Percentiles rank a stretch among this genome's conserved stretches.
These are phyloP conservation scores for Pachliopta kotzebuea DNA, from an alignment of 2,888 invertebrate species.

Conservation along the genomic window DNA sequence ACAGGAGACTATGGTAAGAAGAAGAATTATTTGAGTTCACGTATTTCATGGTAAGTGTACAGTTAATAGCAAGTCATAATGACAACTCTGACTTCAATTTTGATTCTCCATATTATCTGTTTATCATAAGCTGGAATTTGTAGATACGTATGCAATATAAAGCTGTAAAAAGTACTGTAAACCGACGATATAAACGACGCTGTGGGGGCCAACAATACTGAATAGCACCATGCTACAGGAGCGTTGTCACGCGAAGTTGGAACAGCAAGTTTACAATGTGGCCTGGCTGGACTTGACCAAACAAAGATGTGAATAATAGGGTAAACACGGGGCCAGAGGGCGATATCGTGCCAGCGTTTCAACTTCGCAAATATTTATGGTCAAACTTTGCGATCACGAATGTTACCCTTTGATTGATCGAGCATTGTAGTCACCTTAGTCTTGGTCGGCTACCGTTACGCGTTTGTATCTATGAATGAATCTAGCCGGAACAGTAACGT, in stretches of 20 bases:
- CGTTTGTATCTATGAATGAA: conserved; percentile 14
- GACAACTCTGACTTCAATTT: background rate
- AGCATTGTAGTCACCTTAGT: conserved; percentile 46
- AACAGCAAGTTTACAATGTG: conserved; percentile 40
- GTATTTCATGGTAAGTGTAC: background rate
- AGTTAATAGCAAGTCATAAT: background rate
- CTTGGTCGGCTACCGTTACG: conserved; percentile 29
- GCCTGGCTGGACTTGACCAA: conserved; percentile 47
- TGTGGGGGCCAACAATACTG: conserved; percentile 39
- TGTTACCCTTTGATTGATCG: conserved; percentile 76
- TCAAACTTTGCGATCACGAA: conserved; percentile 53
- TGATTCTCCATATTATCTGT: background rate
- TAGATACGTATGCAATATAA: background rate
- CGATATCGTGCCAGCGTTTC: conserved; percentile 60
- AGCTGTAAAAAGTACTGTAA: background rate
- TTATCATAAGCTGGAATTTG: background rate
- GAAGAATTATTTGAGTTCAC: background rate
- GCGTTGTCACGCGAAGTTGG: conserved; percentile 65
- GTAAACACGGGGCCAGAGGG: conserved; percentile 53
- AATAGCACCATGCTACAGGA: conserved; percentile 20
- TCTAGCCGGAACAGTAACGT: background rate
- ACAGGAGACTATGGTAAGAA: too few species aligned
- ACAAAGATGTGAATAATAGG: conserved; percentile 70
- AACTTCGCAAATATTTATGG: conserved; percentile 67
- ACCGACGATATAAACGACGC: conserved; percentile 39